Evolutionary conservation across 2,888 invertebrate genomes (phyloP).

Genomic region (Dinocampus coccinellae): DNA sequence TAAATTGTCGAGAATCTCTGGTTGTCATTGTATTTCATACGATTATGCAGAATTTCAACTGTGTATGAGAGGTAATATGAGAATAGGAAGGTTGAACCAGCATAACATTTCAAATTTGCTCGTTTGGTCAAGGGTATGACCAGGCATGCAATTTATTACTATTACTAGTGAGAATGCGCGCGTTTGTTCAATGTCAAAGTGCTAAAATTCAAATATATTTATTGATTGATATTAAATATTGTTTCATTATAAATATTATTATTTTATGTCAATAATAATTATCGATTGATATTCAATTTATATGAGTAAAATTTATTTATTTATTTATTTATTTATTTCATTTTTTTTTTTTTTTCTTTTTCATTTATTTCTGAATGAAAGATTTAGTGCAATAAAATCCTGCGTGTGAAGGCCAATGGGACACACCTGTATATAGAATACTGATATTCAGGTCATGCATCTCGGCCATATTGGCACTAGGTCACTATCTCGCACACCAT

Average conservation of each 20-base stretch:
- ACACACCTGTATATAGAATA: slow-evolving; percentile 60
- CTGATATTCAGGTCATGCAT: slow-evolving; percentile 67
- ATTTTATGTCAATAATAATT: slow-evolving; percentile 9
- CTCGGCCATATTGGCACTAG: slow-evolving; percentile 66
- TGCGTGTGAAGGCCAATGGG: slow-evolving; percentile 60
- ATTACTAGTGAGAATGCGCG: slow-evolving; percentile 7
- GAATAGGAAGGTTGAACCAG: slow-evolving; percentile 3
- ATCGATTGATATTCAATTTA: neutral
- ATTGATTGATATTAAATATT: neutral
- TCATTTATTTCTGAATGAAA: no score
- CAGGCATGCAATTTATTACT: slow-evolving; percentile 41
- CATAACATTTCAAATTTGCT: slow-evolving; percentile 29
- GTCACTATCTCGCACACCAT: slow-evolving; percentile 58
- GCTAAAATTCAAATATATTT: neutral
- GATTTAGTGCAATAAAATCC: neutral
- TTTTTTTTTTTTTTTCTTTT: no score
- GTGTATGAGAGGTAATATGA: slow-evolving; percentile 7
- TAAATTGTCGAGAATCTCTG: neutral
- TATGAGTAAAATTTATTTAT: no score
- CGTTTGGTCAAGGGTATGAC: slow-evolving; percentile 43
- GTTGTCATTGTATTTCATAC: slow-evolving; percentile 29
- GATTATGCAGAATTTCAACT: slow-evolving; percentile 46
- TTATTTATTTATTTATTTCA: no score
- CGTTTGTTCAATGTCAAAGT: slow-evolving; percentile 45
- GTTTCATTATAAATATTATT: no score